Conservation (phyloP, 2,797 vertebrate genomes). For the Cebuella pygmaea region DNA sequence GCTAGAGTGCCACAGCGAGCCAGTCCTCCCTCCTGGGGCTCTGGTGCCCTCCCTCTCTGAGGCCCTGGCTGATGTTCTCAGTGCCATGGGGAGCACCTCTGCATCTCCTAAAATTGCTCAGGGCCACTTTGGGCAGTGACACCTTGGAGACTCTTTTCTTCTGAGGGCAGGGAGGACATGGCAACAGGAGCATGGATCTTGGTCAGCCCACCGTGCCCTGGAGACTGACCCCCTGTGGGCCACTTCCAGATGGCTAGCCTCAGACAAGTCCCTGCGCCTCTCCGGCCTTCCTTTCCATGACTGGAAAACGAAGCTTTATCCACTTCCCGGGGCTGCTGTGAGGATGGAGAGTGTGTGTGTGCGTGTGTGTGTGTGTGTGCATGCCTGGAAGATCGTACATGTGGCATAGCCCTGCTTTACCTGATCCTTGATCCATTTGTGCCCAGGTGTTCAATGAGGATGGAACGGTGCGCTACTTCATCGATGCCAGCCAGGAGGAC, state of each 20-base stretch:
- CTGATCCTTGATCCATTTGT: fast-evolving
- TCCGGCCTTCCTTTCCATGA: not conserved
- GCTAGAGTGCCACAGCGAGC: not conserved
- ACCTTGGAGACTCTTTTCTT: not conserved
- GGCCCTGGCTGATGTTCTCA: not conserved
- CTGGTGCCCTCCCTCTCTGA: not conserved
- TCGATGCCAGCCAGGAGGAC: slow-evolving; percentile 98
- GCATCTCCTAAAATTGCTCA: not conserved
- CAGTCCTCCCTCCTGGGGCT: not conserved
- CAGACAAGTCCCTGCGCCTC: not conserved
- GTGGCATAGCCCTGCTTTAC: not conserved
- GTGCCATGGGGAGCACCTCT: not conserved
- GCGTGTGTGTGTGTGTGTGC: not conserved
- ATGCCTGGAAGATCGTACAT: not conserved
- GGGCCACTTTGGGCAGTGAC: not conserved
- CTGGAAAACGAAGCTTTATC: not conserved
- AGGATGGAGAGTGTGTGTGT: not conserved
- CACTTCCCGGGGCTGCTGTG: not conserved
- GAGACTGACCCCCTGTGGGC: not conserved
- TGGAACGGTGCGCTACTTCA: slow-evolving; percentile 94
- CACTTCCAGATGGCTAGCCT: not conserved
- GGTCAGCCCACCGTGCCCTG: not conserved
- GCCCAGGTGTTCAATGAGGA: slow-evolving; percentile 96
- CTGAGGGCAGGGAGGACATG: not conserved
- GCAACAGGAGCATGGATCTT: not conserved